phyloP scores from a whole-genome alignment of 2,113 vertebrate species.

The Zosterops hypoxanthus region DNA sequence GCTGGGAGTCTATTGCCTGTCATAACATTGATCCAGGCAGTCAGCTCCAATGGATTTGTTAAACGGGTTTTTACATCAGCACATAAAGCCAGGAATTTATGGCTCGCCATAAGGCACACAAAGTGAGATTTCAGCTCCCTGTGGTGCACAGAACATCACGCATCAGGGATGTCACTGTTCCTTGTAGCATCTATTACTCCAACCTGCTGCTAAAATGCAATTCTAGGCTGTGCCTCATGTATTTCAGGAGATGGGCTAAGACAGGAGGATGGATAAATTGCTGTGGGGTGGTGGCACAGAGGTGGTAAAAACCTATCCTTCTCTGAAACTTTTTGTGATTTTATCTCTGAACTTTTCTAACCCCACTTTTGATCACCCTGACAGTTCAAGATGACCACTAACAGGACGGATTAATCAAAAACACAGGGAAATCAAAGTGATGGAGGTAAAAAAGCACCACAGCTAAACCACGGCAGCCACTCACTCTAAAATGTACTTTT shows the following conservation, averaged over 20 bases:
- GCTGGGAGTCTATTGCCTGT: slow-evolving; percentile 19
- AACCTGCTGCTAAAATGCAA: slow-evolving; percentile 63
- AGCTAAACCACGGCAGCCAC: neutral
- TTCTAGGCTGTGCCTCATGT: slow-evolving; percentile 42
- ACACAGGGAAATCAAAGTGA: neutral
- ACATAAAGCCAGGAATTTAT: slow-evolving; percentile 62
- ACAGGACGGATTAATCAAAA: neutral
- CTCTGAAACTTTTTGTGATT: neutral
- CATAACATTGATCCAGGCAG: slow-evolving; percentile 62
- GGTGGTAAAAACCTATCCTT: neutral
- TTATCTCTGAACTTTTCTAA: neutral
- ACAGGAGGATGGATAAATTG: slow-evolving; percentile 8
- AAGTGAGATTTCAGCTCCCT: slow-evolving; percentile 52
- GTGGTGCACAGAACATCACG: slow-evolving; percentile 31
- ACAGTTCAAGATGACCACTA: neutral
- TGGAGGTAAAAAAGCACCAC: neutral
- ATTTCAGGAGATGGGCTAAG: slow-evolving; percentile 8
- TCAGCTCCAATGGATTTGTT: slow-evolving; percentile 54
- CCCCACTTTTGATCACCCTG: neutral
- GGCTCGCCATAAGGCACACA: slow-evolving; percentile 52
- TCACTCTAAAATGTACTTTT: neutral
- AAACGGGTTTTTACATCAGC: slow-evolving; percentile 59
- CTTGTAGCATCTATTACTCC: slow-evolving; percentile 50
- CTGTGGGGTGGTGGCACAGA: neutral
- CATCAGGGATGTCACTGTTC: slow-evolving; percentile 40